Conservation (phyloP, 1,140 invertebrate species). For the Palaemon carinicauda region DNA sequence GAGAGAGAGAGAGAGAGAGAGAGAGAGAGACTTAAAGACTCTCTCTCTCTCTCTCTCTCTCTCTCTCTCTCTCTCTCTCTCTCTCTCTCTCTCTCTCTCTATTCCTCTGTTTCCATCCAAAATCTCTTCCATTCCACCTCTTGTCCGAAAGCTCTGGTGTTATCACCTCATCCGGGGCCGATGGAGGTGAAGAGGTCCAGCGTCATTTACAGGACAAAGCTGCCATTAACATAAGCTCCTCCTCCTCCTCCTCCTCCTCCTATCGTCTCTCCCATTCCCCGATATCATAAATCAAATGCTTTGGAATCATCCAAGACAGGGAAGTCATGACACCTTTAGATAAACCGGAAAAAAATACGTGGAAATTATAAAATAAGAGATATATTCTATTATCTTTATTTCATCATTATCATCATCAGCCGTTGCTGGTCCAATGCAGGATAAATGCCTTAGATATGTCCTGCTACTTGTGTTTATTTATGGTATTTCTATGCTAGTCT, state of each 20-base stretch:
- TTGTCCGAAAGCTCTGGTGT: not conserved
- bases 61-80: not conserved
- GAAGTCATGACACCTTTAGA: too few species aligned
- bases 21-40: not conserved
- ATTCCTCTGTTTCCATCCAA: not conserved
- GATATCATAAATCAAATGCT: not conserved
- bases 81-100: not conserved
- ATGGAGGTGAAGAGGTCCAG: not conserved
- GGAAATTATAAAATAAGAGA: too few species aligned
- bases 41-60: not conserved
- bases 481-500: too few species aligned
- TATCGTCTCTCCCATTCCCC: not conserved
- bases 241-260: not conserved
- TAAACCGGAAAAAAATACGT: too few species aligned
- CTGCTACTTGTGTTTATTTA: too few species aligned
- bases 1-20: too few species aligned
- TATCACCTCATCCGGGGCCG: not conserved
- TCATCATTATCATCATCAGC: too few species aligned
- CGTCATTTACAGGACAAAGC: constrained; percentile 44
- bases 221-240: constrained; percentile 21
- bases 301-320: too few species aligned
- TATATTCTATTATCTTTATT: too few species aligned
- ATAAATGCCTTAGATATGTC: too few species aligned
- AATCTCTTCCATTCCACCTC: not conserved
- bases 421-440: too few species aligned